These are phyloP conservation scores for Malaclemys terrapin DNA, from an alignment of 2,113 vertebrate species.

Conservation along the genomic window DNA sequence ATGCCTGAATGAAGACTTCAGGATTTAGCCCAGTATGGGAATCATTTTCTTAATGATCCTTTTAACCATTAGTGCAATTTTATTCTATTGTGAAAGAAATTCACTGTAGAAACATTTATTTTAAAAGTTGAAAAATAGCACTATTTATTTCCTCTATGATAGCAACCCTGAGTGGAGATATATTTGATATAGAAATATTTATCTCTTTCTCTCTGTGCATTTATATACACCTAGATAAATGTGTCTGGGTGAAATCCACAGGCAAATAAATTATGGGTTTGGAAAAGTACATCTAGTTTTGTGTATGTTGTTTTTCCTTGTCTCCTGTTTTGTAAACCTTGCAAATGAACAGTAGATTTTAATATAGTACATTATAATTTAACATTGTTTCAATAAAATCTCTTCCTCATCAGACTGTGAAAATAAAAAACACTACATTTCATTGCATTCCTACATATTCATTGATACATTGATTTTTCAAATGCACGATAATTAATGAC, in stretches of 20 bases:
- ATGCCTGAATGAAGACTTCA: background rate
- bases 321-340: conserved; percentile 3
- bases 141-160: background rate
- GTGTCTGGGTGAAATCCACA: background rate
- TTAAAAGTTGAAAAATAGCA: background rate
- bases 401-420: conserved; percentile 23
- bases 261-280: background rate
- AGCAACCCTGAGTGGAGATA: rapidly evolving
- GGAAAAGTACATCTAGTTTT: background rate
- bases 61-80: background rate
- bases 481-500: background rate
- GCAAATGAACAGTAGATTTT: background rate
- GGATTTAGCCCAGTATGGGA: background rate
- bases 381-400: background rate
- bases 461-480: conserved; percentile 4
- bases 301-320: background rate
- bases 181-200: background rate
- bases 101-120: background rate
- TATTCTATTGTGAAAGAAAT: background rate
- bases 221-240: background rate
- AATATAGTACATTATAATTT: background rate
- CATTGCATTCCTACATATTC: background rate
- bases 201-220: background rate
- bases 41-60: background rate
- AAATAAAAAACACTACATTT: conserved; percentile 17